Conservation (phyloP, 2,113 vertebrate species). For the Oncorhynchus mykiss region DNA sequence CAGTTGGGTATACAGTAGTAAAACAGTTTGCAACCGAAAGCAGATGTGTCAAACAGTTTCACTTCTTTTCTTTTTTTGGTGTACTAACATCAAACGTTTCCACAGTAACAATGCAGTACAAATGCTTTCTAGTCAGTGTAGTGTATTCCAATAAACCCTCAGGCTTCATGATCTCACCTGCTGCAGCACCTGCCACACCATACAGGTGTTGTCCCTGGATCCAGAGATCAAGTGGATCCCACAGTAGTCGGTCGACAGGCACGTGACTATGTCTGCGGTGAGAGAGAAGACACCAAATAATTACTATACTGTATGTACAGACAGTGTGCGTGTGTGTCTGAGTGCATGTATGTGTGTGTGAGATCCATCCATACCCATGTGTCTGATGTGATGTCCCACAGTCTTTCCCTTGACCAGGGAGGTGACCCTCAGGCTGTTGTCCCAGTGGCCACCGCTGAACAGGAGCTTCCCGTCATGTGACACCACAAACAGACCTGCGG, state of each 20-base stretch:
- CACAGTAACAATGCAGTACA: neutral
- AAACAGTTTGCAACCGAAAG: too few relatives aligned
- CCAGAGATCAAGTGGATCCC: constrained; percentile 96
- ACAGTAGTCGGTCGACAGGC: constrained; percentile 91
- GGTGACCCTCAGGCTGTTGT: constrained; percentile 93
- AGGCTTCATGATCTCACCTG: constrained; percentile 74
- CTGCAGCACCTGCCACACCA: constrained; percentile 95
- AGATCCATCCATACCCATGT: constrained; percentile 82
- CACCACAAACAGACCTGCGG: constrained; percentile 85
- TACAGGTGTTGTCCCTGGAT: constrained; percentile 94
- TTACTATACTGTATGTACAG: neutral
- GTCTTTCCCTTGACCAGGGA: constrained; percentile 90
- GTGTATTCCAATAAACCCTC: neutral
- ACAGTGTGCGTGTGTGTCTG: neutral
- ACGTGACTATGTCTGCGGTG: constrained; percentile 89
- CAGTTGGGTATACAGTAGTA: too few relatives aligned
- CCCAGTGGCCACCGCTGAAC: constrained; percentile 96
- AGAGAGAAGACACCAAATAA: neutral
- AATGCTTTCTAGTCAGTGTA: neutral
- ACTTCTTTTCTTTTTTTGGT: too few relatives aligned
- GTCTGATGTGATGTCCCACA: constrained; percentile 87
- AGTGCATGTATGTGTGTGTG: neutral
- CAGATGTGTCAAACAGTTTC: too few relatives aligned
- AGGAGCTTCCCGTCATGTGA: constrained; percentile 96
- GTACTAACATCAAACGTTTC: too few relatives aligned